These are phyloP conservation scores for Trachelipus rathkii DNA, from an alignment of 1,140 invertebrate species.

Conservation along the genomic window DNA sequence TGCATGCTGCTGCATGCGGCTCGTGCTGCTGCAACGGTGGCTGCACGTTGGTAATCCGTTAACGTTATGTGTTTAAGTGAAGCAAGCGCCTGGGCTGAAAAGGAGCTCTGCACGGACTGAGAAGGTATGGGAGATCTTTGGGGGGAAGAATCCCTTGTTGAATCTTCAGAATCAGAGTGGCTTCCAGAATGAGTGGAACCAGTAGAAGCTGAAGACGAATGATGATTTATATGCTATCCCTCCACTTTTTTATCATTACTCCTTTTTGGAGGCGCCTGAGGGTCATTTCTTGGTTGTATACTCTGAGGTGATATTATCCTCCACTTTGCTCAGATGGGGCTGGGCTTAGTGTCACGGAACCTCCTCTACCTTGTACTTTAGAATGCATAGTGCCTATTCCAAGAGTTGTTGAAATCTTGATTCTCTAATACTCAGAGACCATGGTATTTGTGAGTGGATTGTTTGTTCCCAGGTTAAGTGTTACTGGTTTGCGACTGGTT, in stretches of 20 bases:
- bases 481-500: too few species aligned
- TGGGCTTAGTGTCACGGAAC: slow-evolving; percentile 82
- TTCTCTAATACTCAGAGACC: slow-evolving; percentile 38
- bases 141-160: slow-evolving; percentile 52
- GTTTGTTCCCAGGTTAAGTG: too few species aligned
- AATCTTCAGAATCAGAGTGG: slow-evolving; percentile 66
- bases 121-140: slow-evolving; percentile 48
- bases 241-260: too few species aligned
- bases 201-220: slow-evolving; percentile 42
- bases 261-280: too few species aligned
- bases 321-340: slow-evolving; percentile 82
- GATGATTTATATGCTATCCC: too few species aligned
- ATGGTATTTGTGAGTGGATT: slow-evolving; percentile 37
- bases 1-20: slow-evolving; percentile 27
- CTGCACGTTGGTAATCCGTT: slow-evolving; percentile 41
- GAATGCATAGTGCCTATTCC: slow-evolving; percentile 59
- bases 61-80: slow-evolving; percentile 42
- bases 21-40: slow-evolving; percentile 35
- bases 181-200: slow-evolving; percentile 55
- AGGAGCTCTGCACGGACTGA: slow-evolving; percentile 27
- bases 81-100: slow-evolving; percentile 41
- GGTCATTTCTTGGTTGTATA: too few species aligned
- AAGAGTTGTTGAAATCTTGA: slow-evolving; percentile 49
- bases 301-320: slow-evolving; percentile 67
- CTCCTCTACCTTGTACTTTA: too few species aligned